Conservation (phyloP, 2,113 vertebrate species). For the Prinia subflava region DNA sequence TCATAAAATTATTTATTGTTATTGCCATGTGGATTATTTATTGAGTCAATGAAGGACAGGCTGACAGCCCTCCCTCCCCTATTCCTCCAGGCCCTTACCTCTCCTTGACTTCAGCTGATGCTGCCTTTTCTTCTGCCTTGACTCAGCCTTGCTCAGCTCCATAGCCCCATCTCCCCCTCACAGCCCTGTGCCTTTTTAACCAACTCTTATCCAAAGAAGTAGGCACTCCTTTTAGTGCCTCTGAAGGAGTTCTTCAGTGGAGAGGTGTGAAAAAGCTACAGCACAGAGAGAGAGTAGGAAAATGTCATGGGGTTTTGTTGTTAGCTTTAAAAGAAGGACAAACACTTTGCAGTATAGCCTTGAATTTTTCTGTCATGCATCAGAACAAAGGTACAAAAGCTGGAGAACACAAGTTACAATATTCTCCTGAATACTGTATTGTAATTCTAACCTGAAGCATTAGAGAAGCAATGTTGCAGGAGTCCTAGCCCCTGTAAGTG, state of each 20-base stretch:
- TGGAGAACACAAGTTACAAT: background rate
- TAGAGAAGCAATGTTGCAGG: background rate
- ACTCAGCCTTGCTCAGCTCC: background rate
- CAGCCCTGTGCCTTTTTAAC: background rate
- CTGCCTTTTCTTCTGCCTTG: background rate
- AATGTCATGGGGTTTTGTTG: background rate
- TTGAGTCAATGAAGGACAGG: constrained; percentile 18
- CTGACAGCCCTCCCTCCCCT: background rate
- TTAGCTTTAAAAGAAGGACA: background rate
- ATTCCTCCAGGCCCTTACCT: constrained; percentile 6
- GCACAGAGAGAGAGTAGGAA: background rate
- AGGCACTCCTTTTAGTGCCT: background rate
- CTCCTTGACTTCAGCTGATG: background rate
- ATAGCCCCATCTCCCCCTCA: background rate
- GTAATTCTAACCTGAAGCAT: background rate
- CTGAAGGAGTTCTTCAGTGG: background rate
- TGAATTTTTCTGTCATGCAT: background rate
- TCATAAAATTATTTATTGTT: constrained; percentile 47
- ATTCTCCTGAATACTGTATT: background rate
- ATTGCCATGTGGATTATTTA: constrained; percentile 20
- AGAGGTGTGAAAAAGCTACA: background rate
- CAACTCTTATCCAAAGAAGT: background rate
- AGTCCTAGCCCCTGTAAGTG: background rate
- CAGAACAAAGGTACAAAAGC: background rate
- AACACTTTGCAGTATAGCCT: background rate